These are phyloP conservation scores for Drosophila cracens DNA, from an alignment of 2,888 invertebrate species.

Conservation along the genomic window DNA sequence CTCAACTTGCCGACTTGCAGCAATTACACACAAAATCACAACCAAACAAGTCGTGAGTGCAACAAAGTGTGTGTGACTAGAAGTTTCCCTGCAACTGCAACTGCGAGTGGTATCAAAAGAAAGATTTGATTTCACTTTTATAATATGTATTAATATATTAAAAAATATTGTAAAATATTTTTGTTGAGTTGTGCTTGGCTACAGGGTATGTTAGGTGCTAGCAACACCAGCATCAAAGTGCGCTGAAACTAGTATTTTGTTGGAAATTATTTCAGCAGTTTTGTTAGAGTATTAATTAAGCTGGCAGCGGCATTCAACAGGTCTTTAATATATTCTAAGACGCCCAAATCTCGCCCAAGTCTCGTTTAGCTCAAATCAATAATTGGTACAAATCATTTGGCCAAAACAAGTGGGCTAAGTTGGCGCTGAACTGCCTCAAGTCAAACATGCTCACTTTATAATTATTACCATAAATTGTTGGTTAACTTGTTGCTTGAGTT, in stretches of 20 bases:
- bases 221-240: neutral
- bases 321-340: neutral
- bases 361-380: neutral
- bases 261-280: constrained; percentile 8
- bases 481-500: neutral
- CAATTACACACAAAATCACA: constrained; percentile 42
- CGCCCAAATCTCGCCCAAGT: neutral
- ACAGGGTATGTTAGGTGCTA: neutral
- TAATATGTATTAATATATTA: too few species aligned
- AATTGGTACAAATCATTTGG: neutral
- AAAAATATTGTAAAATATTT: too few species aligned
- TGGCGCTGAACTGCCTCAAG: neutral
- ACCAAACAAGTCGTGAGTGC: constrained; percentile 17
- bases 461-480: neutral
- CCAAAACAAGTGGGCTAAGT: neutral
- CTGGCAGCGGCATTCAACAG: neutral
- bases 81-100: neutral
- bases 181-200: neutral
- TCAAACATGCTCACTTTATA: neutral
- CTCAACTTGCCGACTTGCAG: constrained; percentile 42
- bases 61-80: neutral
- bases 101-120: neutral
- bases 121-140: neutral
- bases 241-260: constrained; percentile 10
- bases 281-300: neutral